phyloP scores from a whole-genome alignment of 35 echinoderm and acorn worm genomes.

The Apostichopus japonicus region DNA sequence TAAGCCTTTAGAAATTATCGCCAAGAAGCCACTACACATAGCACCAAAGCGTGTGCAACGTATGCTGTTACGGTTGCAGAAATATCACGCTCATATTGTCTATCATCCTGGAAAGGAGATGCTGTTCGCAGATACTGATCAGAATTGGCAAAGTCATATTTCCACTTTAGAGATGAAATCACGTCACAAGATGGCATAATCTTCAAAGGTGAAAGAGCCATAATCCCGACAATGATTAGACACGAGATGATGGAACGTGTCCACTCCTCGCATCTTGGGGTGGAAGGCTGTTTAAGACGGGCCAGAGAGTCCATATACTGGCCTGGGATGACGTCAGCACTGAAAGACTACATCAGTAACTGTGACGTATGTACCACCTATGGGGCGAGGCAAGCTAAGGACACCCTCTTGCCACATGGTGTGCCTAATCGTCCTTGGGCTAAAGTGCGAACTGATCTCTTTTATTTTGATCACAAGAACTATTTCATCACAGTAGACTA shows the following conservation, averaged over 20 bases:
- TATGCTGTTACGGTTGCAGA: conserved; percentile 51
- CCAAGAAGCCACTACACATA: conserved; percentile 41
- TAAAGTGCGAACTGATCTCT: conserved; percentile 19
- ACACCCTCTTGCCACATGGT: conserved; percentile 7
- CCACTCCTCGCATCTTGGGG: too few relatives aligned
- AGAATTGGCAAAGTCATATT: neutral
- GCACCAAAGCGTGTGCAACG: conserved; percentile 32
- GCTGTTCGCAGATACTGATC: neutral
- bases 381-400: neutral
- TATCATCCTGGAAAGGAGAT: conserved; percentile 52
- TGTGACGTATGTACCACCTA: conserved; percentile 24
- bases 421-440: conserved; percentile 28
- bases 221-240: conserved; percentile 33
- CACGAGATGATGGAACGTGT: conserved; percentile 13
- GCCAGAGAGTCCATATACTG: conserved; percentile 32
- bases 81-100: conserved; percentile 45
- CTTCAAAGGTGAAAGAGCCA: too few relatives aligned
- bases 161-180: conserved; percentile 6
- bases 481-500: conserved; percentile 58
- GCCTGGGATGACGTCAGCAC: conserved; percentile 35
- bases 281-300: too few relatives aligned
- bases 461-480: neutral
- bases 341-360: conserved; percentile 15
- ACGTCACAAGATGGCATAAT: neutral
- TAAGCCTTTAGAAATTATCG: conserved; percentile 59